These are phyloP conservation scores for Sigmodon hispidus DNA, from an alignment of 2,113 vertebrate genomes.

Conservation along the genomic window DNA sequence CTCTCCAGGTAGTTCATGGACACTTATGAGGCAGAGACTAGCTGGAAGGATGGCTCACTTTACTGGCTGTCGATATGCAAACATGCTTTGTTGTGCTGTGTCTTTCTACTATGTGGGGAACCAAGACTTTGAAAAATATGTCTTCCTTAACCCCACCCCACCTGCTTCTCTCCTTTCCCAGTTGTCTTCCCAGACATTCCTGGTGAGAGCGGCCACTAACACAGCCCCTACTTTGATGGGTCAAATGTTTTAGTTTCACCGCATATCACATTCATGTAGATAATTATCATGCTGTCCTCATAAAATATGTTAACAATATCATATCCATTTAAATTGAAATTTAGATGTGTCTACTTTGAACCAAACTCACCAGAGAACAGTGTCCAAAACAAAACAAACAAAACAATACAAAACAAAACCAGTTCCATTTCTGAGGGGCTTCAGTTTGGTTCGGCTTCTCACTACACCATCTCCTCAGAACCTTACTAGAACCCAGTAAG, in stretches of 20 bases:
- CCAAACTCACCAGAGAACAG: background rate
- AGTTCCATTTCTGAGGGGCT: accelerated
- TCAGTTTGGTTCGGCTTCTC: background rate
- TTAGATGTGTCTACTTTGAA: background rate
- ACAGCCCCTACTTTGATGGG: background rate
- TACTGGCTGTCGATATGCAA: background rate
- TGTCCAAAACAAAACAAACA: background rate
- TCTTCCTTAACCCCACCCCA: background rate
- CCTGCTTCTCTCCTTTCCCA: background rate
- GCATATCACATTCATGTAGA: background rate
- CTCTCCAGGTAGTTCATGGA: no score
- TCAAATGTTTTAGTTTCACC: background rate
- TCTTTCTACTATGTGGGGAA: background rate
- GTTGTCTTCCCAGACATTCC: background rate
- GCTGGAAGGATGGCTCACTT: background rate
- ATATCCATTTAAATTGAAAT: background rate
- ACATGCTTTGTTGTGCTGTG: background rate
- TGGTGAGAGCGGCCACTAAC: background rate
- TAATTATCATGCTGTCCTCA: background rate
- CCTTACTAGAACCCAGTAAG: background rate
- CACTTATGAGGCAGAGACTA: background rate
- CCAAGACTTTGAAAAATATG: background rate
- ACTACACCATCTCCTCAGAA: background rate
- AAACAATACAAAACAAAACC: background rate
- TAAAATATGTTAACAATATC: background rate